Evolutionary conservation across 2,888 invertebrate genomes (phyloP).

Genomic region (Dioctria rufipes): DNA sequence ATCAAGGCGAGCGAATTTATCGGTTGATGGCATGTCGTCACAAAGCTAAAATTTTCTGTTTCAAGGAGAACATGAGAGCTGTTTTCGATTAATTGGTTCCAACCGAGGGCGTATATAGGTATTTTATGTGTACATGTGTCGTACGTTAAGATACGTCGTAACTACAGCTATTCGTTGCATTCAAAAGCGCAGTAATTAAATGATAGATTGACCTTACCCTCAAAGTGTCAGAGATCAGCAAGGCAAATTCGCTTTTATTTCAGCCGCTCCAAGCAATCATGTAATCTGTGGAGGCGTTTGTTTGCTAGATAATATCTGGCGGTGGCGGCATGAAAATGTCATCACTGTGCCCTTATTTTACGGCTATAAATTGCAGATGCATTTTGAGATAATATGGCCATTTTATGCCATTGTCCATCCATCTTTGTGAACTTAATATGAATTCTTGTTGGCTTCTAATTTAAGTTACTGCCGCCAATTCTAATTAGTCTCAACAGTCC

Average conservation of each 20-base stretch:
- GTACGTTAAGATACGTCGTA: neutral
- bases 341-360: constrained; percentile 1
- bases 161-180: no score
- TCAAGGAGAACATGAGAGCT: constrained; percentile 25
- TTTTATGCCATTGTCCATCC: neutral
- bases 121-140: no score
- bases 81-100: constrained; percentile 42
- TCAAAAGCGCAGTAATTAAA: constrained; percentile 21
- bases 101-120: constrained; percentile 15
- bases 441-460: neutral
- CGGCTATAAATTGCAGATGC: constrained; percentile 25
- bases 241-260: neutral
- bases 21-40: neutral
- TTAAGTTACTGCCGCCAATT: no score
- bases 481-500: no score
- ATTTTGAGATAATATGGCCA: constrained; percentile 4
- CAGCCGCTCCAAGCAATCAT: neutral
- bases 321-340: constrained; percentile 6
- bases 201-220: constrained; percentile 23
- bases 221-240: constrained; percentile 5
- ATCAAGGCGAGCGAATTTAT: neutral
- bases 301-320: neutral
- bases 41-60: neutral
- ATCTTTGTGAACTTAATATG: neutral
- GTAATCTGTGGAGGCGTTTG: neutral